Percentiles rank a stretch among this genome's conserved stretches.
Conservation (phyloP, 2,113 vertebrate genomes). For the Muntiacus muntjak region DNA sequence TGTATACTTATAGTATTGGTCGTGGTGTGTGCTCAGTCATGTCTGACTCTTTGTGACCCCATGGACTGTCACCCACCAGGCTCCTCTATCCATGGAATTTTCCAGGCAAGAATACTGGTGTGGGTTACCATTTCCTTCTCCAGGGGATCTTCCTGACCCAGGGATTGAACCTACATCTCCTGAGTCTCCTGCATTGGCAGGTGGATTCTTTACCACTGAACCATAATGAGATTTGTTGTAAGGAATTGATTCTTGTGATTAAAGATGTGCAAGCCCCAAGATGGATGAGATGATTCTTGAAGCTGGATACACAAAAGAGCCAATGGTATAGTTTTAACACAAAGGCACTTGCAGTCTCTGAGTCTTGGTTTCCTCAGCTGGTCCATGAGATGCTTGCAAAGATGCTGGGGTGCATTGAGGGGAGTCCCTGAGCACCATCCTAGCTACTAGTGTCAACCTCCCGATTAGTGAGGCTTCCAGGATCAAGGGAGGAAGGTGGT, state of each 20-base stretch:
- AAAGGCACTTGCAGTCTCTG: not conserved
- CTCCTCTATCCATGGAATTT: not conserved
- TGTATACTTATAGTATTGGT: not conserved
- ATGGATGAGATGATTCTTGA: not conserved
- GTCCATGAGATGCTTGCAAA: fast-evolving
- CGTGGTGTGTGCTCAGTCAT: not conserved
- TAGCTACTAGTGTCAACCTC: not conserved
- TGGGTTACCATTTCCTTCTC: not conserved
- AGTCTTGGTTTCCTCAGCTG: not conserved
- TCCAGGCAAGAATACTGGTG: not conserved
- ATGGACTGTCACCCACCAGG: not conserved
- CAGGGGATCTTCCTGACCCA: not conserved
- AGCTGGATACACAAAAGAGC: not conserved
- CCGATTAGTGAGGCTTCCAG: too few relatives aligned
- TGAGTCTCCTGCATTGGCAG: not conserved
- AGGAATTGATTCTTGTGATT: not conserved
- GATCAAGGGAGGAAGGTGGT: not conserved
- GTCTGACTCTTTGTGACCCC: not conserved
- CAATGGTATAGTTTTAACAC: not conserved
- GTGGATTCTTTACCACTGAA: not conserved
- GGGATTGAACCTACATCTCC: not conserved
- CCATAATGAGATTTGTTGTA: not conserved
- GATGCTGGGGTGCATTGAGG: not conserved
- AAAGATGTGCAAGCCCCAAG: not conserved
- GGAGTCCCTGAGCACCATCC: not conserved